A percentile compares a stretch with the other conserved stretches of the same genome.
These are phyloP conservation scores for Seladonia tumulorum DNA, from an alignment of 2,888 invertebrate genomes.

Conservation along the genomic window DNA sequence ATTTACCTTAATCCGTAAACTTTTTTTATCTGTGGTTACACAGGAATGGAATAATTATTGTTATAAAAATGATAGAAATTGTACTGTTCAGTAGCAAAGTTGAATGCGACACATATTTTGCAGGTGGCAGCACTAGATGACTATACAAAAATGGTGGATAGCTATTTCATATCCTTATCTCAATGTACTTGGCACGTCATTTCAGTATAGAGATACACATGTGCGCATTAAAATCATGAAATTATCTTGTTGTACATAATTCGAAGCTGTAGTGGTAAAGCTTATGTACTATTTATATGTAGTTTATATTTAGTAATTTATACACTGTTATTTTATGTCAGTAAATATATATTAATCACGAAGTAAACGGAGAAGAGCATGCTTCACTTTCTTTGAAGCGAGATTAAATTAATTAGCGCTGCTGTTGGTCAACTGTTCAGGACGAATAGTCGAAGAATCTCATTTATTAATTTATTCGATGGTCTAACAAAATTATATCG, in stretches of 20 bases:
- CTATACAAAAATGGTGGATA: neutral
- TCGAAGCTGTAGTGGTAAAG: neutral
- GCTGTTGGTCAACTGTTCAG: neutral
- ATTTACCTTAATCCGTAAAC: no score
- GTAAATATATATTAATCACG: neutral
- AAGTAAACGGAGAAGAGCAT: neutral
- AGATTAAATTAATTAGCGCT: neutral
- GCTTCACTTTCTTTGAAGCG: neutral
- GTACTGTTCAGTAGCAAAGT: neutral
- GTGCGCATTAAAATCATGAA: neutral
- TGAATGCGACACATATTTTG: neutral
- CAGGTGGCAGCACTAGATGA: neutral
- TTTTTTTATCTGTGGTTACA: no score
- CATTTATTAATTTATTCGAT: constrained; percentile 5
- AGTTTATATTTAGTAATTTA: neutral
- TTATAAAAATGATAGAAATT: no score
- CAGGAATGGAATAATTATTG: no score
- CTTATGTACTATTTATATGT: neutral
- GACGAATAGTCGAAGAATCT: neutral
- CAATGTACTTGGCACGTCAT: neutral
- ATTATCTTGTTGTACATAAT: neutral
- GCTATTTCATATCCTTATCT: neutral
- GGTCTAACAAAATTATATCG: constrained; percentile 13
- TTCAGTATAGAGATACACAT: neutral
- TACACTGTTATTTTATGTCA: neutral